phyloP scores from a whole-genome alignment of 2,113 vertebrate species.

The Vicugna pacos region DNA sequence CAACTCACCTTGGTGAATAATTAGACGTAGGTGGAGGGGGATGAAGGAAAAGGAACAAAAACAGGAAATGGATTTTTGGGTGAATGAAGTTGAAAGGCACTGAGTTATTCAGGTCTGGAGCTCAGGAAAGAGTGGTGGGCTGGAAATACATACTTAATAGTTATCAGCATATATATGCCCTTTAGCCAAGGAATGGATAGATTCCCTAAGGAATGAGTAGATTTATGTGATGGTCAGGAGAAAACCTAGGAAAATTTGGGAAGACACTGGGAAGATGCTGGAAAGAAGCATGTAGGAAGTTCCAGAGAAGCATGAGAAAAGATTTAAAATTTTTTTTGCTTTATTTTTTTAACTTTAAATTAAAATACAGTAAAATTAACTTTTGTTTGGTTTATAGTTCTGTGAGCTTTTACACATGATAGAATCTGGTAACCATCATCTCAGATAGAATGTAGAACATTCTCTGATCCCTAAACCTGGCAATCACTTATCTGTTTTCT shows the following conservation, averaged over 20 bases:
- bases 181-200: not conserved
- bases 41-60: not conserved
- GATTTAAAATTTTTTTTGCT: no score
- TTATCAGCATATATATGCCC: not conserved
- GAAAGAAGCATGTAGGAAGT: not conserved
- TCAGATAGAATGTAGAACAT: not conserved
- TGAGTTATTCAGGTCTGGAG: not conserved
- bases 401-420: slow-evolving; percentile 19
- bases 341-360: not conserved
- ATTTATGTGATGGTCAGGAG: not conserved
- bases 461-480: not conserved
- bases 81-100: not conserved
- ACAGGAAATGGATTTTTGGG: not conserved
- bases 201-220: not conserved
- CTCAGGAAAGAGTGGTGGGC: not conserved
- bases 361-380: slow-evolving; percentile 4
- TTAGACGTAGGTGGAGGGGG: not conserved
- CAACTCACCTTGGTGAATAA: not conserved
- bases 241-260: not conserved
- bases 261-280: not conserved
- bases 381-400: not conserved
- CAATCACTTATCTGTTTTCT: not conserved
- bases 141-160: not conserved
- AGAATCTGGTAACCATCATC: not conserved
- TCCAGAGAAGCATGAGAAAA: not conserved